Base-by-base conservation (phyloP, 1,140 invertebrate species). In the Euborellia annulipes region DNA sequence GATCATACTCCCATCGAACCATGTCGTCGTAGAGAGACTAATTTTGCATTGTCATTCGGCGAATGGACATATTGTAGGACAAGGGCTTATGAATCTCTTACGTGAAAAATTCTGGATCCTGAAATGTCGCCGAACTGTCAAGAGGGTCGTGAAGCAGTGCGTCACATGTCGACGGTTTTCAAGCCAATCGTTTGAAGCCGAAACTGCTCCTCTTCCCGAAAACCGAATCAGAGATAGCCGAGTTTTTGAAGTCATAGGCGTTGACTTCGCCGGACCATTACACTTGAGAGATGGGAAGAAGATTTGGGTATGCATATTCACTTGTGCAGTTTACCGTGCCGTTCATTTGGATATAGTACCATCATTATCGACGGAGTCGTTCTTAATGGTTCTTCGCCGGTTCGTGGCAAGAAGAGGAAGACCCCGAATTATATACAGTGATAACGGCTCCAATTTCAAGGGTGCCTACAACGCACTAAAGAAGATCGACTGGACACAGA, bases 401-500 rank as follows among this genome's bases (percentile, higher is more conserved):
- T 64, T 64, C 46, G 47, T 62, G 9, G 54, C 53, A n/a, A 40
- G 55, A 40, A 49, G 57, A 47, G 58, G 59, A 27, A 45, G 56
- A 46, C 61, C 59, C 2, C 36, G 34, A 1, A 52, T 52, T 0
- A 57, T 69, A 8, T 66, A 57, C 38, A 61, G 53, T 34, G 61
- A 68, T 44, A 65, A 67, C 44, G 64, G 57, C 1, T 59, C 52
- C 6, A 65, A 61, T 49, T 64, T 63, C 43, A 43, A 39, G 9
- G 53, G 56, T 3, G 41, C 52, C 18, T 41, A 48, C 36, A 62
- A 60, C 43, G 30, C 44, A 30, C 55, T 61, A 6, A 42, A 40
- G 36, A 45, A 43, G 30, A 17, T 62, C 13, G 52, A 64, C 48
- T 62, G 58, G 56, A 38, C 50, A 13, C 17, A 37, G 23, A 50